Evolutionary conservation across 1,140 invertebrate genomes (phyloP), one percentile per base, ranked within the genome.

Genomic region (Tetramorium alpestre): DNA sequence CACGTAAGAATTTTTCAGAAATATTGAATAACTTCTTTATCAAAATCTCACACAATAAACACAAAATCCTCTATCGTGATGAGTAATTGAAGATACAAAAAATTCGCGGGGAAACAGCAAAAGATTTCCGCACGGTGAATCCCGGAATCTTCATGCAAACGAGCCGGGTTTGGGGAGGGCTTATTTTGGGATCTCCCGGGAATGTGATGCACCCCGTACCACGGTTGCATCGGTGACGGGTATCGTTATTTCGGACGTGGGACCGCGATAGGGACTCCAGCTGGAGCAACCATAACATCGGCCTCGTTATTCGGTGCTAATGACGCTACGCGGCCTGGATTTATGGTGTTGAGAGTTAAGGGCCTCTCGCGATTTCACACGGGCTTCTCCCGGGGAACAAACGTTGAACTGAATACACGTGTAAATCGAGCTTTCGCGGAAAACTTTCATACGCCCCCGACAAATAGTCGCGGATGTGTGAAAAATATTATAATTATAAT

Each of bases 261-360:
- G 80, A 87, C 75, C 69, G 72, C 64, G 78, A 56, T 78, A 87
- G 56, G 86, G 81, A 86, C 70, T 62, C 85, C 90, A 86, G 84
- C 82, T 89, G 91, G 86, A 88, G 86, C 89, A 88, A 88, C 86
- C 87, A 86, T 89, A 91, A 93, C 92, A 93, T 89, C 73, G 91
- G 85, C 87, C 92, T 94, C 92, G 91, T 94, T 94, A 93, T 93
- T 91, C 91, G 67, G 90, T 92, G 93, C 92, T 94, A 93, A 94
- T 94, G 93, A 94, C 91, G 91, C 91, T 88, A 75, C 90, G 84
- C 67, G 73, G 75, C 67, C 58, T 81, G 90, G 86, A 94, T 94
- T 93, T 93, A 94, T 93, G 87, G 91, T 82, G 90, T 87, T 82
- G 77, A 80, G 58, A 85, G 87, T 87, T 88, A 88, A 89, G 89